Conservation (phyloP, 2,797 vertebrate genomes). For the Phataginus tricuspis region DNA sequence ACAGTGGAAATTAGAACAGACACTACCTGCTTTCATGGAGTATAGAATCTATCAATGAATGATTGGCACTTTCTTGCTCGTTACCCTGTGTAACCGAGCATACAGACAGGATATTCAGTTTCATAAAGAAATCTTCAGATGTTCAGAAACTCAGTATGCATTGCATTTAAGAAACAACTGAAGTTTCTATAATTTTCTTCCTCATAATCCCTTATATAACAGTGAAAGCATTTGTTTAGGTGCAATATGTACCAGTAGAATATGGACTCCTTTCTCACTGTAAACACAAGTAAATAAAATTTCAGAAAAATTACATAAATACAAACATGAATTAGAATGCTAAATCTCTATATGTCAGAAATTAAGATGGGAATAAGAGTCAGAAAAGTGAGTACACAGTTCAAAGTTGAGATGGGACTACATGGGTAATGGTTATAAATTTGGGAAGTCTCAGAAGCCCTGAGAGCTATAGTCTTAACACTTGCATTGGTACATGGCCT, state of each 20-base stretch:
- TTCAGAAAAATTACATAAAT: background rate
- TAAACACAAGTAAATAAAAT: conserved; percentile 2
- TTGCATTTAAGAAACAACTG: background rate
- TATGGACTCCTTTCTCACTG: background rate
- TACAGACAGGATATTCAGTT: background rate
- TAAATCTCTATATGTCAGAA: background rate
- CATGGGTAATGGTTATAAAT: background rate
- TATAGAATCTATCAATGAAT: background rate
- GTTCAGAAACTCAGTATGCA: background rate
- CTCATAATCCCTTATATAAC: background rate
- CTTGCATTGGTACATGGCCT: background rate
- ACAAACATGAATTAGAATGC: background rate
- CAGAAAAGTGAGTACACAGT: background rate
- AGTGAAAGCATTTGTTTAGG: background rate
- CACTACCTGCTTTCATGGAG: background rate
- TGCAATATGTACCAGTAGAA: background rate
- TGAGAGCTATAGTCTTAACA: background rate
- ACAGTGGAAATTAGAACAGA: background rate
- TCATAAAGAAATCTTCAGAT: background rate
- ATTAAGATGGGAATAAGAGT: background rate
- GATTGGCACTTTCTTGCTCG: background rate
- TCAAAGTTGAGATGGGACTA: background rate
- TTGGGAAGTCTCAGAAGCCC: background rate
- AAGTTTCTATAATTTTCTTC: background rate
- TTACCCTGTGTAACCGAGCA: background rate